Conservation (phyloP, 2,113 vertebrate species). For the Tupaia tana region DNA sequence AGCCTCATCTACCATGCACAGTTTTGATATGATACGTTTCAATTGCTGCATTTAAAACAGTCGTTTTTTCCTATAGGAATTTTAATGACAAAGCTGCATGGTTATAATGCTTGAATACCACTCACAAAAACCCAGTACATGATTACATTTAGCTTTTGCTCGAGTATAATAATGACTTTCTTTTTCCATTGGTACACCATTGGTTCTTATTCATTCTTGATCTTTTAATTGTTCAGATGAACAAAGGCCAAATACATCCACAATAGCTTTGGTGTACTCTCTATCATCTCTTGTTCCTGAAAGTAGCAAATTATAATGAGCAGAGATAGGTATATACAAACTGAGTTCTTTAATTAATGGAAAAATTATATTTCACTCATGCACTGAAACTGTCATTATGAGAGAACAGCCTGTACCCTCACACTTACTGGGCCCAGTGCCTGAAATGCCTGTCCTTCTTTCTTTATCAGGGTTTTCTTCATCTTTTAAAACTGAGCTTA, state of each 20-base stretch:
- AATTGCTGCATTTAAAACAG: background rate
- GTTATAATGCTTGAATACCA: background rate
- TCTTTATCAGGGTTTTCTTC: background rate
- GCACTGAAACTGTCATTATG: background rate
- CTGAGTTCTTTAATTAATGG: background rate
- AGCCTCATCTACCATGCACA: background rate
- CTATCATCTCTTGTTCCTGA: background rate
- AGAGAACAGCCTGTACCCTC: background rate
- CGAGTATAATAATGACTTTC: background rate
- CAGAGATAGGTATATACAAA: background rate
- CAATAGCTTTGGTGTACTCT: background rate
- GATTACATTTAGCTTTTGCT: background rate
- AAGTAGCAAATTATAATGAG: conserved; percentile 3
- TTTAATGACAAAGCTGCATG: background rate
- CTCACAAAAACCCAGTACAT: conserved; percentile 32
- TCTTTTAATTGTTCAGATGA: background rate
- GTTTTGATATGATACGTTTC: background rate
- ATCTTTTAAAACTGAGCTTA: background rate
- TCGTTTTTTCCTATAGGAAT: background rate
- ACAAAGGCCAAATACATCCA: background rate
- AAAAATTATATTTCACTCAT: background rate
- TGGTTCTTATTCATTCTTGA: background rate
- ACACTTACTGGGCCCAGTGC: background rate
- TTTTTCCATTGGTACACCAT: background rate
- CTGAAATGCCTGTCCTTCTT: background rate